These are phyloP conservation scores for Zosterops lateralis DNA, from an alignment of 2,113 vertebrate species.

Conservation along the genomic window DNA sequence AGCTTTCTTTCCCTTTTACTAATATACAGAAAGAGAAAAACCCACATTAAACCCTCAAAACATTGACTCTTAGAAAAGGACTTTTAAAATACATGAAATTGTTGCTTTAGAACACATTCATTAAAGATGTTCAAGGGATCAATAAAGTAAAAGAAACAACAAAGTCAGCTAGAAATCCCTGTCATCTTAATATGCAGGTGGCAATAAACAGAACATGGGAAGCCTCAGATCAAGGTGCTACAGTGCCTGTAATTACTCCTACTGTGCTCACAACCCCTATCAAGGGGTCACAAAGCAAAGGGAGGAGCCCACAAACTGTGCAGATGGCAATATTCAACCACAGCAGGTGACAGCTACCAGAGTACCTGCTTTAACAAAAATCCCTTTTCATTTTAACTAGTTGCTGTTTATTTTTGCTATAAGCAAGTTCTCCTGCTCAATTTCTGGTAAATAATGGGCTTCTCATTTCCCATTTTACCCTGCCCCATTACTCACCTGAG, in stretches of 20 bases:
- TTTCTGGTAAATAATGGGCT: constrained; percentile 5
- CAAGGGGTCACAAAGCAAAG: neutral
- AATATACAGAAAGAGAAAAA: neutral
- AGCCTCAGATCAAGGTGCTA: neutral
- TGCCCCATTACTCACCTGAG: neutral
- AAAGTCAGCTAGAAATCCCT: neutral
- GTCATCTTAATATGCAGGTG: neutral
- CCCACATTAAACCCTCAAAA: neutral
- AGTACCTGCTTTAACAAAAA: neutral
- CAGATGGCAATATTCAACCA: neutral
- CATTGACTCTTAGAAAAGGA: neutral
- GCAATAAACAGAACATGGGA: neutral
- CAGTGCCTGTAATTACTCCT: neutral
- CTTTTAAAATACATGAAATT: neutral
- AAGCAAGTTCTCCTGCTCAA: neutral
- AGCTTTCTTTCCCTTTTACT: neutral
- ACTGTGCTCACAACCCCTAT: neutral
- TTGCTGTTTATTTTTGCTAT: constrained; percentile 24
- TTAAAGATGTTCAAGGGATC: neutral
- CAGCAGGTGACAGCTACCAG: neutral
- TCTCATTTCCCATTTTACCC: neutral
- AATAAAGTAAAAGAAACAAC: constrained; percentile 6
- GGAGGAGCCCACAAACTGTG: neutral
- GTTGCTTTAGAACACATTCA: neutral
- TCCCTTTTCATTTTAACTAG: neutral